These are phyloP conservation scores for Malurus splendens DNA, from an alignment of 2,797 vertebrate species.

Conservation along the genomic window DNA sequence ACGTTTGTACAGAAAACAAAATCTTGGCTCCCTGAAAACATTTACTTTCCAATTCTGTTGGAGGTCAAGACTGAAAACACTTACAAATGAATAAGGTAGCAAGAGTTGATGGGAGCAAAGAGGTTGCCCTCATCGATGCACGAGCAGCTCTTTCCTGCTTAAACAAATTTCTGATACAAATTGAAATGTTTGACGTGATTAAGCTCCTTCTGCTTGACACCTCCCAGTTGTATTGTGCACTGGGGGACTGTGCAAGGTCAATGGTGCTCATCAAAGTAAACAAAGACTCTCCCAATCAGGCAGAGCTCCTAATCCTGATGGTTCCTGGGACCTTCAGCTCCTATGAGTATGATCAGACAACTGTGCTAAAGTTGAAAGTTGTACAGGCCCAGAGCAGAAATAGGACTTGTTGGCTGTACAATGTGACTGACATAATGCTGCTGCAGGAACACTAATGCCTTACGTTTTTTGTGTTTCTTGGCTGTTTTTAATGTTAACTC, in stretches of 20 bases:
- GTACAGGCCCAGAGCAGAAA: background rate
- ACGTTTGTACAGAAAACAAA: background rate
- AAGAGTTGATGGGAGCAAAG: background rate
- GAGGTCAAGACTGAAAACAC: background rate
- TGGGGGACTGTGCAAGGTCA: background rate
- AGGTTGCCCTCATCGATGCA: background rate
- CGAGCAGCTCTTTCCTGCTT: background rate
- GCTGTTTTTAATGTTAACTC: conserved; percentile 4
- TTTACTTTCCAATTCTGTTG: background rate
- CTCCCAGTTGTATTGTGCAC: background rate
- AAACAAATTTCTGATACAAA: conserved; percentile 18
- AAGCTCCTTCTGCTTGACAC: background rate
- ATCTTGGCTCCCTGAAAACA: background rate
- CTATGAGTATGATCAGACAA: background rate
- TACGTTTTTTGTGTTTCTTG: background rate
- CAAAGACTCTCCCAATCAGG: background rate
- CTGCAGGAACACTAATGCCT: background rate
- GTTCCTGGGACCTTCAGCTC: background rate
- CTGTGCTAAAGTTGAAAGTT: background rate
- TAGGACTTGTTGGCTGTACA: background rate
- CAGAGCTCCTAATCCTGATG: background rate
- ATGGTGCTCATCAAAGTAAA: background rate
- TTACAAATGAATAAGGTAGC: background rate
- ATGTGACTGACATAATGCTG: background rate
- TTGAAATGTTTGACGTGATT: conserved; percentile 3